These are phyloP conservation scores for Grammomys dolichurus DNA, from an alignment of 2,113 vertebrate species.

Conservation along the genomic window DNA sequence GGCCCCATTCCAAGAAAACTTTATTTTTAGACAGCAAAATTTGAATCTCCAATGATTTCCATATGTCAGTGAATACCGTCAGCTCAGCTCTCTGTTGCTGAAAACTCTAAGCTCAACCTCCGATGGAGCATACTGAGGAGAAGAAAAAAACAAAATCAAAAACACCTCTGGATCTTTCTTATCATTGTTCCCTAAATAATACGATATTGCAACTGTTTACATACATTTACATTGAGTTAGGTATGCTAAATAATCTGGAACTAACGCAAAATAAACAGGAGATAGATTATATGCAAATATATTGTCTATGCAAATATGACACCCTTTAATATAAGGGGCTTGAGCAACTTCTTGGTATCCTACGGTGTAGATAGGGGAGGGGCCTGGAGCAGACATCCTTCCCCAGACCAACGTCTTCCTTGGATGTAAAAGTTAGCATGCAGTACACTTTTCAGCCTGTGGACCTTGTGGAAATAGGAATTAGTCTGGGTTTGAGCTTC, in stretches of 20 bases:
- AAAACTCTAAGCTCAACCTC: neutral
- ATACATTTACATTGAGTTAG: neutral
- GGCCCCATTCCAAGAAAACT: slow-evolving; percentile 20
- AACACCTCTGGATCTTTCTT: neutral
- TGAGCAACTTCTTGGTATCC: neutral
- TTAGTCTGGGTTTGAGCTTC: neutral
- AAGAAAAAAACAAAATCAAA: neutral
- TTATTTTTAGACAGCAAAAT: slow-evolving; percentile 62
- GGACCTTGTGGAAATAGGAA: neutral
- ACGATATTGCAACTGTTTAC: neutral
- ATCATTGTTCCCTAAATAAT: neutral
- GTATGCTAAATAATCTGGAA: neutral
- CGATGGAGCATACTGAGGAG: neutral
- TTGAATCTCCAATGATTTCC: slow-evolving; percentile 56
- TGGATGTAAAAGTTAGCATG: neutral
- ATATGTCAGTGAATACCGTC: neutral
- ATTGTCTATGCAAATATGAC: neutral
- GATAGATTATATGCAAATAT: neutral
- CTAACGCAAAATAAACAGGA: neutral
- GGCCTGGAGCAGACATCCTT: too few relatives aligned
- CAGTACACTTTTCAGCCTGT: neutral
- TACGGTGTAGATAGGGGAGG: too few relatives aligned
- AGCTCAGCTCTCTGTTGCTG: neutral
- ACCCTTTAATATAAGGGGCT: neutral
- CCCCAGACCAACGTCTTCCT: neutral